These are phyloP conservation scores for Bucco capensis DNA, from an alignment of 2,113 vertebrate species.

Conservation along the genomic window DNA sequence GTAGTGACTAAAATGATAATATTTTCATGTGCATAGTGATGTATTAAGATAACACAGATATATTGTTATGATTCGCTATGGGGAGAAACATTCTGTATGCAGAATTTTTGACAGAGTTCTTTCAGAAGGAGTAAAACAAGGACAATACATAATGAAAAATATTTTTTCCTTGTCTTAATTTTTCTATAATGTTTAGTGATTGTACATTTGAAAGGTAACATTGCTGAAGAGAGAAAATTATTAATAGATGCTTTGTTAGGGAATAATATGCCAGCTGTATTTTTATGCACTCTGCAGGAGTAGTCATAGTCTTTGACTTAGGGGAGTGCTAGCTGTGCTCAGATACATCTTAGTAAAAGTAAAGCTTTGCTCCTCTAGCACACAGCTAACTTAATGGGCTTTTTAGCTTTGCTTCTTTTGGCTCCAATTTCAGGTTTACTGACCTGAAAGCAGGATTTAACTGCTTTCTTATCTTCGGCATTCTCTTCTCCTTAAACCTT, in stretches of 20 bases:
- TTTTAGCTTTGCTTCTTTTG: not conserved
- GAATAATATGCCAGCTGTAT: not conserved
- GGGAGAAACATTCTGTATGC: not conserved
- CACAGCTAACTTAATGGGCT: not conserved
- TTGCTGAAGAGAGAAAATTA: not conserved
- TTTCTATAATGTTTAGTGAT: not conserved
- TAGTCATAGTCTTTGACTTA: not conserved
- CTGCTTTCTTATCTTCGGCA: not conserved
- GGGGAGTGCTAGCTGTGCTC: not conserved
- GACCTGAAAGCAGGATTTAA: not conserved
- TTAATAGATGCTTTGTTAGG: not conserved
- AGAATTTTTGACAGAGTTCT: not conserved
- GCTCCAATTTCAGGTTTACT: not conserved
- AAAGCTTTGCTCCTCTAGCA: not conserved
- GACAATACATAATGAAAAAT: not conserved
- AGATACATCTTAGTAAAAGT: not conserved
- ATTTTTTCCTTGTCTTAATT: not conserved
- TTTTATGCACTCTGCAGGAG: not conserved
- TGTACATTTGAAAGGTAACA: not conserved
- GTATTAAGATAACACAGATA: not conserved
- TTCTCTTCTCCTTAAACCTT: not conserved
- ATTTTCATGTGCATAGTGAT: not conserved
- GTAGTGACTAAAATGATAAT: not conserved
- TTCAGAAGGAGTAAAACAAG: not conserved
- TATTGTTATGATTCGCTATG: not conserved